phyloP scores from a whole-genome alignment of 2,797 vertebrate species.

The Oreochromis grahami region DNA sequence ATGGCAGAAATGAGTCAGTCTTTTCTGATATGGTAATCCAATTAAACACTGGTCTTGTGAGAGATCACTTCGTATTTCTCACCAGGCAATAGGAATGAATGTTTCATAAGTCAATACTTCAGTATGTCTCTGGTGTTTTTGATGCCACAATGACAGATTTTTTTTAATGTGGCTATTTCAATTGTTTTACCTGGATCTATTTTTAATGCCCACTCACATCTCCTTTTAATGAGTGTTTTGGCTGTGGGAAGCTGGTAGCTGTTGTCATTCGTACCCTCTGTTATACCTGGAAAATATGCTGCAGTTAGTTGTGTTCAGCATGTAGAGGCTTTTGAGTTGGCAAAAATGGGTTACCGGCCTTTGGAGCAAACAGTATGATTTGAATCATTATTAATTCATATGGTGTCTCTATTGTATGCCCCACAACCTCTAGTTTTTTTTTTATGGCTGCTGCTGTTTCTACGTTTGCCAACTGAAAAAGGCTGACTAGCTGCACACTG shows the following conservation, averaged over 20 bases:
- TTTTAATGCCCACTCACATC: conserved; percentile 1
- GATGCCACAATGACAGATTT: not conserved
- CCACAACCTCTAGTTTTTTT: conserved; percentile 36
- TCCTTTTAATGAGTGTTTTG: conserved; percentile 6
- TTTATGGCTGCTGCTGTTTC: conserved; percentile 42
- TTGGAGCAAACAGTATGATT: conserved; percentile 43
- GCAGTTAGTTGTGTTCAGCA: conserved; percentile 19
- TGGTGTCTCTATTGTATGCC: conserved; percentile 35
- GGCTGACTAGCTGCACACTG: conserved; percentile 9
- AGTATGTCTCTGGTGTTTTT: not conserved
- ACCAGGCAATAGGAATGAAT: conserved; percentile 27
- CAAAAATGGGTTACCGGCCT: conserved; percentile 6
- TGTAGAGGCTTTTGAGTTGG: not conserved
- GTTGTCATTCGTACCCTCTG: not conserved
- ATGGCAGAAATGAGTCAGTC: conserved; percentile 43
- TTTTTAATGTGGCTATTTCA: conserved; percentile 15
- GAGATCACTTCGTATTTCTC: conserved; percentile 32
- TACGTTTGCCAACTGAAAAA: conserved; percentile 35
- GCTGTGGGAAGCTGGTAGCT: not conserved
- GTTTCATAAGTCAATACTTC: conserved; percentile 35
- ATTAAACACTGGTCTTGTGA: conserved; percentile 47
- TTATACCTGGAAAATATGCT: conserved; percentile 20
- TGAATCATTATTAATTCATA: conserved; percentile 59
- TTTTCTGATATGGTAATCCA: conserved; percentile 57
- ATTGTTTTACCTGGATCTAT: conserved; percentile 18